phyloP scores from a whole-genome alignment of 2,797 vertebrate species.

The Hemitrygon akajei region DNA sequence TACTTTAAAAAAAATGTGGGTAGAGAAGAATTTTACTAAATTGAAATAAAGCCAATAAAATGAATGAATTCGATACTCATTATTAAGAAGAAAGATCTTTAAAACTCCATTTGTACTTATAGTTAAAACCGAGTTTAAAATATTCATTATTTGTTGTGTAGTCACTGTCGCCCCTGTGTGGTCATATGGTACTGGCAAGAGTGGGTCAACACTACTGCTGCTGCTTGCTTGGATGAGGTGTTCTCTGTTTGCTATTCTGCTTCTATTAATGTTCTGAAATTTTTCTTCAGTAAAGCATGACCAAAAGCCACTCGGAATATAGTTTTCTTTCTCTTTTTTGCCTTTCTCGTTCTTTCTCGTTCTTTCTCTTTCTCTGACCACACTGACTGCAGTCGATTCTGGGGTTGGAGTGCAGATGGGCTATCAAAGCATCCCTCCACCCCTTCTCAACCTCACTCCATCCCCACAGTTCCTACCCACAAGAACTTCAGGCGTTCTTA shows the following conservation, averaged over 20 bases:
- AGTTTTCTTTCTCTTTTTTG: slow-evolving; percentile 58
- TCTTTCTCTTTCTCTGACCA: slow-evolving; percentile 49
- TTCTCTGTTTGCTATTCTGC: slow-evolving; percentile 54
- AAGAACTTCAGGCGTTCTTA: slow-evolving; percentile 89
- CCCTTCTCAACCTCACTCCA: slow-evolving; percentile 82
- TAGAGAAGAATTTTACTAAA: background rate
- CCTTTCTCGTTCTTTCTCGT: slow-evolving; percentile 38
- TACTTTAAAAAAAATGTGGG: background rate
- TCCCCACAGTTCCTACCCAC: slow-evolving; percentile 82
- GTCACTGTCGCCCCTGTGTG: slow-evolving; percentile 6
- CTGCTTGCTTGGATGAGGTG: slow-evolving; percentile 40
- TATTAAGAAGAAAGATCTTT: background rate
- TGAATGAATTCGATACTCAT: background rate
- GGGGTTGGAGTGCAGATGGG: slow-evolving; percentile 95
- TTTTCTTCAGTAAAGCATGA: slow-evolving; percentile 50
- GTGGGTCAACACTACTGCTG: background rate
- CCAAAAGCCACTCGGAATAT: slow-evolving; percentile 63
- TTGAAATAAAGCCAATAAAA: background rate
- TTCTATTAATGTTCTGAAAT: slow-evolving; percentile 56
- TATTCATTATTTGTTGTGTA: background rate
- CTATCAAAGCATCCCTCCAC: slow-evolving; percentile 84
- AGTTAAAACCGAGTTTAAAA: background rate
- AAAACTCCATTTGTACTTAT: background rate
- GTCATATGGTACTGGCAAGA: slow-evolving; percentile 23
- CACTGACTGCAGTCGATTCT: slow-evolving; percentile 81